phyloP scores from a whole-genome alignment of 1,140 invertebrate species.

The Drosophila persimilis region DNA sequence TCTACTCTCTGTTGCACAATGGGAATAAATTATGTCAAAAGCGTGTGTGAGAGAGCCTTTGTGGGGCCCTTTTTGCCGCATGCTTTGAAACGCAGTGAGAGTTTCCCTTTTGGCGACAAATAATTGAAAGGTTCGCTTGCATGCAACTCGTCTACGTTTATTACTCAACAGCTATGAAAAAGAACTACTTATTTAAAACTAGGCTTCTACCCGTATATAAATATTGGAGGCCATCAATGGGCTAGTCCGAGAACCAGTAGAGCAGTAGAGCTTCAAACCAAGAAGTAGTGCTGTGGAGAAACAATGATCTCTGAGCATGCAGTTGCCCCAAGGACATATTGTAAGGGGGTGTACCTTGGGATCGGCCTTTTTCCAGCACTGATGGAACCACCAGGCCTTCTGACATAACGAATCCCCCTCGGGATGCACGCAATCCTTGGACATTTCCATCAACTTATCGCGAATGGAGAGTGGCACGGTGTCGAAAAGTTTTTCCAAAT shows the following conservation, averaged over 20 bases:
- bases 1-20: constrained; percentile 21
- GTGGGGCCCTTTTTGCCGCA: constrained; percentile 36
- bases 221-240: constrained; percentile 20
- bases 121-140: constrained; percentile 49
- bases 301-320: neutral
- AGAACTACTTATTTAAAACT: constrained; percentile 9
- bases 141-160: constrained; percentile 49
- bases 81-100: constrained; percentile 43
- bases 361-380: constrained; percentile 83
- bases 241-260: constrained; percentile 8
- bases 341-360: constrained; percentile 45
- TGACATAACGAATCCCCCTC: constrained; percentile 76
- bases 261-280: constrained; percentile 47
- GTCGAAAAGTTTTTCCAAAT: constrained; percentile 67
- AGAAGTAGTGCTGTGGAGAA: constrained; percentile 61
- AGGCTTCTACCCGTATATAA: constrained; percentile 8
- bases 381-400: constrained; percentile 82
- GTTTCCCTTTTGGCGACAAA: constrained; percentile 41
- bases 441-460: constrained; percentile 68
- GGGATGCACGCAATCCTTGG: constrained; percentile 65
- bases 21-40: constrained; percentile 55
- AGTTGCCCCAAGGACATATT: neutral
- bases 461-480: constrained; percentile 62
- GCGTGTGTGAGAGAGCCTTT: constrained; percentile 24
- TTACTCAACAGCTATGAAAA: constrained; percentile 35